A percentile compares a stretch with the other conserved stretches of the same genome.
These are phyloP conservation scores for Poecilia velifera DNA, from an alignment of 2,797 vertebrate genomes.

Conservation along the genomic window DNA sequence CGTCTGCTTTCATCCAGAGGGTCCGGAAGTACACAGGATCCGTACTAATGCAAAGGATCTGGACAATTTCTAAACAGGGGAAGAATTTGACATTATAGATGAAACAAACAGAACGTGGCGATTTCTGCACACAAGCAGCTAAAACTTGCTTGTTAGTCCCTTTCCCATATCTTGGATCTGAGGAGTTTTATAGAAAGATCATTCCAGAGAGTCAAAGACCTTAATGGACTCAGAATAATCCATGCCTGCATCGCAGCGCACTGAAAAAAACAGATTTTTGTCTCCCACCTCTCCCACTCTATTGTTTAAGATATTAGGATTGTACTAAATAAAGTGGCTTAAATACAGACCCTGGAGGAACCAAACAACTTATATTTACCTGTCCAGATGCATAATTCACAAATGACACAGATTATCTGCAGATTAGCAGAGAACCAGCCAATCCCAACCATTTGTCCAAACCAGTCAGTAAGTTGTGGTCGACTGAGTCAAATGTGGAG, in stretches of 20 bases:
- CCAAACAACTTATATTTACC: too few species aligned
- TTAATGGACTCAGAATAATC: neutral
- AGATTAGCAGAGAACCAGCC: too few species aligned
- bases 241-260: neutral
- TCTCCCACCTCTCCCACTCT: neutral
- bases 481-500: too few species aligned
- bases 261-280: neutral
- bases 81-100: too few species aligned
- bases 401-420: too few species aligned
- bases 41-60: neutral
- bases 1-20: neutral
- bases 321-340: neutral
- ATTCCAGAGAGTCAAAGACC: neutral
- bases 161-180: neutral
- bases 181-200: neutral
- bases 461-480: too few species aligned
- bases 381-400: too few species aligned
- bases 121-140: too few species aligned
- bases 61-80: neutral
- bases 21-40: neutral
- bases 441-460: too few species aligned
- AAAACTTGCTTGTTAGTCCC: too few species aligned
- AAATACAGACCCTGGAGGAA: too few species aligned
- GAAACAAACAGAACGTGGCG: too few species aligned
- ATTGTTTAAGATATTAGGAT: neutral